Base-by-base conservation (phyloP, 2,888 invertebrate species). In the Cephus nigrinus region DNA sequence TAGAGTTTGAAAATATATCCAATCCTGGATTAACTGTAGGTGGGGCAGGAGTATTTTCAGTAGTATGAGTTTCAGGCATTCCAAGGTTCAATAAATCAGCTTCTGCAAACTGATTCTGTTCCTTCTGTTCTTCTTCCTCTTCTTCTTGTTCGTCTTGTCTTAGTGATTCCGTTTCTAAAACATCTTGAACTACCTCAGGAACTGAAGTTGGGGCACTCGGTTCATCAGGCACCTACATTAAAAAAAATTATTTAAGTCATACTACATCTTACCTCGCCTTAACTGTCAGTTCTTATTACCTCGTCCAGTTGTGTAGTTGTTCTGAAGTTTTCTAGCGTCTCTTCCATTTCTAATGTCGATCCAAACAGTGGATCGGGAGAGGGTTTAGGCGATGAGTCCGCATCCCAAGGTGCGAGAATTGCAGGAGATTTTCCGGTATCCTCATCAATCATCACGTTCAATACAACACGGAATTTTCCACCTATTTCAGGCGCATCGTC, bases 321-420 rank as follows among this genome's bases (percentile, higher is more conserved):
- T 74, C 89, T 82, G 89, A 97, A 97, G 89, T 96, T 96, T 86
- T 97, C 97, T 35, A 96, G 93, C 86, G 96, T 95, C 90, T 97
- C 97, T 81, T 96, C 96, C 91, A 95, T 95, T 90, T 97, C 97
- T 77, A 97, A 90, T 77, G 95, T 95, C 0, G 96, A 95, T 5
- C 95, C 94, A 90, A 97, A 97, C 1, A 97, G 92, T 0, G 95
- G 93, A 80, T 93, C 93, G 0, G 94, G 92, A 78, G 89, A 88
- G 3, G 94, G 91, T 80, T 93, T 92, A 0, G 92, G 92, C 0
- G 94, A 93, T 83, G 94, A 94, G 86, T 95, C 95, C 12, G 95
- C 94, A 76, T 95, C 93, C 97, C 97, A 97, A 0, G 96, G 95
- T 1, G 95, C 95, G 32, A 94, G 94, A 82, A 95, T 94, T 73